Conservation (phyloP, 2,113 vertebrate species). For the Kobus ellipsiprymnus region DNA sequence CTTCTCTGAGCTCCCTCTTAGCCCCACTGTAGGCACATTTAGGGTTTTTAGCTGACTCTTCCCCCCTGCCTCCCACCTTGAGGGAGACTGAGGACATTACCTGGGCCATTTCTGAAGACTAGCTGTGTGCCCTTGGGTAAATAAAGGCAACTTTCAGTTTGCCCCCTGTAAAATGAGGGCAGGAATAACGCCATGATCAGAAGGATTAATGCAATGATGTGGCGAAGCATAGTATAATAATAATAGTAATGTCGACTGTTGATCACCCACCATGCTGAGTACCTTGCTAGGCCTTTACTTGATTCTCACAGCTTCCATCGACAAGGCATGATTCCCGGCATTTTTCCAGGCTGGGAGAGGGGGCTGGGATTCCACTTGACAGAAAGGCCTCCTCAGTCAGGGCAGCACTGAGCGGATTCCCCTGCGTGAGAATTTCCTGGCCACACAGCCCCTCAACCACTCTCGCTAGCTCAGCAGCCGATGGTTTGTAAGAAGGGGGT, state of each 20-base stretch:
- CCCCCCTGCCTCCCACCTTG: rapidly evolving
- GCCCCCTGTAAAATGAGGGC: not conserved
- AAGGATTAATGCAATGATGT: not conserved
- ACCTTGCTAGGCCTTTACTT: not conserved
- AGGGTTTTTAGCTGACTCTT: not conserved
- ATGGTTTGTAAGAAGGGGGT: not conserved
- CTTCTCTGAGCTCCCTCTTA: not conserved
- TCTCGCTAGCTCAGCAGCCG: no score
- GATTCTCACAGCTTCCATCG: not conserved
- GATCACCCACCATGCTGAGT: not conserved
- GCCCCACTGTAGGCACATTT: not conserved
- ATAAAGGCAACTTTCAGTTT: not conserved
- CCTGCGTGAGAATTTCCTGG: no score
- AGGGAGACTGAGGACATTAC: not conserved
- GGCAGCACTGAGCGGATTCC: not conserved
- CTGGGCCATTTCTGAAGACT: not conserved
- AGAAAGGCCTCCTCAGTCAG: not conserved
- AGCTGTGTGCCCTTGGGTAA: not conserved
- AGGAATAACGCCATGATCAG: not conserved
- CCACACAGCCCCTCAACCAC: not conserved
- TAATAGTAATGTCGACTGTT: not conserved
- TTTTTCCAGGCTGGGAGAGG: not conserved
- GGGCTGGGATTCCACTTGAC: not conserved
- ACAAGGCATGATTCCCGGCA: rapidly evolving
- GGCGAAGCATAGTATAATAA: not conserved